These are phyloP conservation scores for Intellagama lesueurii DNA, from an alignment of 2,797 vertebrate genomes.

Conservation along the genomic window DNA sequence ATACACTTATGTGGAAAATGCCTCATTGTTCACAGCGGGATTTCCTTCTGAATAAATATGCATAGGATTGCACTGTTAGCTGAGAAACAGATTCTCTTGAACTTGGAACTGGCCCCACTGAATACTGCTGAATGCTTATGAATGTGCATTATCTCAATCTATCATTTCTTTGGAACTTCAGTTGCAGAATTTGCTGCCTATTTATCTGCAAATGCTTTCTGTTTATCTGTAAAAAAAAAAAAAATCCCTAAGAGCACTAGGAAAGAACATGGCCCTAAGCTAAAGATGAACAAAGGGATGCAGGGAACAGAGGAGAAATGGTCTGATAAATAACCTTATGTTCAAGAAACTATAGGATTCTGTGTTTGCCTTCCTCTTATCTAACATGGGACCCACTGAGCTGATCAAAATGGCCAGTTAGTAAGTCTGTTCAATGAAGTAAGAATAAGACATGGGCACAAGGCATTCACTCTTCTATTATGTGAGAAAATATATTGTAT, in stretches of 20 bases:
- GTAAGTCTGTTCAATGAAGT: slow-evolving; percentile 1
- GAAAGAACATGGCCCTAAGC: neutral
- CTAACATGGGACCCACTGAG: neutral
- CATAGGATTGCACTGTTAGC: neutral
- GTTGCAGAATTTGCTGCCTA: neutral
- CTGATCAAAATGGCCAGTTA: slow-evolving; percentile 17
- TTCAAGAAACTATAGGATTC: neutral
- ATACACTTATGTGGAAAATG: neutral
- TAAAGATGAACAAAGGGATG: neutral
- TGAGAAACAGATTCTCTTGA: neutral
- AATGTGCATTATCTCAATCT: neutral
- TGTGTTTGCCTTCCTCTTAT: neutral
- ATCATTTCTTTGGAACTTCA: neutral
- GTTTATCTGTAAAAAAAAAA: neutral
- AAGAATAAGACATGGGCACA: neutral
- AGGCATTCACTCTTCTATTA: neutral
- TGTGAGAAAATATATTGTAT: slow-evolving; percentile 12
- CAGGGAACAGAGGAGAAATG: neutral
- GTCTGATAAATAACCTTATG: neutral
- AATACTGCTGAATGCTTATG: neutral
- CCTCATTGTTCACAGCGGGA: neutral
- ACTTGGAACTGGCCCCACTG: neutral
- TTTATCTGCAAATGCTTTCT: neutral
- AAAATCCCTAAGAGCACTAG: neutral
- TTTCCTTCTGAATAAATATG: neutral